Base-by-base conservation (phyloP, 2,888 invertebrate species). In the Apamea sordens region DNA sequence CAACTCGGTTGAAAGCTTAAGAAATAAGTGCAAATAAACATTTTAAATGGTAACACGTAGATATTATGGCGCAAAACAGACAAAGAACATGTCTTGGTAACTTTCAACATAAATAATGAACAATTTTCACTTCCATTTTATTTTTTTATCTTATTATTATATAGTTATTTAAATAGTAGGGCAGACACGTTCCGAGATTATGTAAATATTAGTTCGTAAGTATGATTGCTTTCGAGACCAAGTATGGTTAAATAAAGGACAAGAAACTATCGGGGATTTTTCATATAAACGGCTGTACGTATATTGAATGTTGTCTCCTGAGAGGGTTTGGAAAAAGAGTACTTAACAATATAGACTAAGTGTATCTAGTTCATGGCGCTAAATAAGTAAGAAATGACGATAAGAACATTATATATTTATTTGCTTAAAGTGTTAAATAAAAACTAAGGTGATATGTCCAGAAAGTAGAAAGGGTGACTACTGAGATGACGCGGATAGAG, bases 101-200 rank as follows among this genome's bases (percentile, higher is more conserved):
- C 63, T 88, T 88, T 79, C 88, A 47, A 77, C 83, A 89, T 41
- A 77, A 79, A 83, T 79, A 86, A 83, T 83, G 41, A 80, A 73
- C 53, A 67, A 72, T 84, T 89, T 88, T 87, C 86, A 72, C 80
- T 82, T 82, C 44, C 32, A 80, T 77, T 77, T 77, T 36, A 36
- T 82, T 72, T 61, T 85, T 85, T 83, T 79, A 47, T 15, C 21
- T 5, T 41, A 41, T 41, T 41, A 7, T 41, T 41, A 41, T 41
- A 7, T 41, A 41, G 41, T 7, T 41, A 41, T 41, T 53, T 32
- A 67, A 71, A 77, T 83, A 67, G 74, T 88, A 59, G 76, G 53
- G 50, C 82, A 79, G 79, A 71, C 82, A 88, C 85, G 73, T 77
- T 64, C 53, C 47, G 13, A 21, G 56, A 21, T 75, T 75, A 72